A percentile compares a stretch with the other conserved stretches of the same genome.
These are phyloP conservation scores for Xiphophorus birchmanni DNA, from an alignment of 2,797 vertebrate genomes.

Conservation along the genomic window DNA sequence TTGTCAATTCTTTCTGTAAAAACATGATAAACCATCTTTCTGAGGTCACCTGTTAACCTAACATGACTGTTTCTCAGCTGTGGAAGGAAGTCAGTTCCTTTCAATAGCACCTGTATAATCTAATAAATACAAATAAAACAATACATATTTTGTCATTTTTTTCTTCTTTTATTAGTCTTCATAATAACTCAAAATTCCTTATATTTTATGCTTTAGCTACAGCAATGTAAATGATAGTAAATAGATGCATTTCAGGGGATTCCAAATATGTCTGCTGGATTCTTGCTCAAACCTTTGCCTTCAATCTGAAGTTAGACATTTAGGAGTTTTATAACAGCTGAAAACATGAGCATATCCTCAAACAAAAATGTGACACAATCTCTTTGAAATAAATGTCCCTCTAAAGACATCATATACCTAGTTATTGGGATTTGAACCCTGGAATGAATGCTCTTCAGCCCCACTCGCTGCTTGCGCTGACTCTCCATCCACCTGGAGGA, in stretches of 20 bases:
- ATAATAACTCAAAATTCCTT: not conserved
- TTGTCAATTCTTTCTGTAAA: not conserved
- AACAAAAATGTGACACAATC: not conserved
- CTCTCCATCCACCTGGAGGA: constrained; percentile 82
- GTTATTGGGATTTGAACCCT: constrained; percentile 7
- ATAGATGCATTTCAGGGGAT: not conserved
- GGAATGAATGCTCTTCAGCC: constrained; percentile 77
- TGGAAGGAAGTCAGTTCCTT: not conserved
- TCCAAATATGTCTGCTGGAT: not conserved
- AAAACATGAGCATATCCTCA: not conserved
- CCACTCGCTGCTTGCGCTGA: constrained; percentile 84
- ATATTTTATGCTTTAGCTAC: not conserved
- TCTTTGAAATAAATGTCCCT: not conserved
- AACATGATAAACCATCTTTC: not conserved
- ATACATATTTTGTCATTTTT: not conserved
- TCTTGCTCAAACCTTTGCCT: not conserved
- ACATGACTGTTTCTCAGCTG: not conserved
- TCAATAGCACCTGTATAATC: not conserved
- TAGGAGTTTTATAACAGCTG: not conserved
- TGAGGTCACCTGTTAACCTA: not conserved
- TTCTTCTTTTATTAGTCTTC: not conserved
- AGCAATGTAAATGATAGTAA: not conserved
- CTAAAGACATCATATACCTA: constrained; percentile 4
- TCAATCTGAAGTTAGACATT: not conserved
- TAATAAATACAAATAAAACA: not conserved